Percentiles rank a stretch among this genome's conserved stretches.
phyloP scores from a whole-genome alignment of 2,113 vertebrate species.

The Varanus salvator region DNA sequence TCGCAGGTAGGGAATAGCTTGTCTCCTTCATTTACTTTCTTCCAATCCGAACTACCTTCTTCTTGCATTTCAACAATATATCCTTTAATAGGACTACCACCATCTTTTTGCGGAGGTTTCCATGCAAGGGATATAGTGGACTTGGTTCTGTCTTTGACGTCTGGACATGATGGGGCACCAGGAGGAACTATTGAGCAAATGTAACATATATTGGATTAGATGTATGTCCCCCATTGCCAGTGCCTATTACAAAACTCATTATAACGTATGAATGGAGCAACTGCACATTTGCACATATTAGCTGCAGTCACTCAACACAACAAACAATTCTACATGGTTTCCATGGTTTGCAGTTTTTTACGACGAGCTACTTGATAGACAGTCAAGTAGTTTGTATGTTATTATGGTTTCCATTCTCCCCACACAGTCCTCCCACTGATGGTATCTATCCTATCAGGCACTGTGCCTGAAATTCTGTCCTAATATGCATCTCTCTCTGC shows the following conservation, averaged over 20 bases:
- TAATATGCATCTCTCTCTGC: too few species aligned
- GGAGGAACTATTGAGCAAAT: slow-evolving; percentile 82
- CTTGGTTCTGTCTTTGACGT: slow-evolving; percentile 93
- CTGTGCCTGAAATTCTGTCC: too few species aligned
- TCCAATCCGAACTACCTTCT: slow-evolving; percentile 94
- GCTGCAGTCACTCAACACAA: too few species aligned
- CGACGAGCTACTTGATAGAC: too few species aligned
- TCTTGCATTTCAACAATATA: slow-evolving; percentile 98
- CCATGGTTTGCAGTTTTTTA: too few species aligned
- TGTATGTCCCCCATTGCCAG: not conserved
- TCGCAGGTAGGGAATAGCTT: slow-evolving; percentile 89
- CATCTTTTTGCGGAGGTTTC: slow-evolving; percentile 92
- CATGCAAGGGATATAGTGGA: slow-evolving; percentile 89
- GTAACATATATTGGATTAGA: slow-evolving; percentile 16
- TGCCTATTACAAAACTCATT: not conserved
- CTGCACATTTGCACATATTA: not conserved
- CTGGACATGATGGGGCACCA: slow-evolving; percentile 84
- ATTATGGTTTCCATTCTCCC: too few species aligned
- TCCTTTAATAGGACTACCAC: slow-evolving; percentile 93
- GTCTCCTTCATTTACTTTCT: slow-evolving; percentile 88
- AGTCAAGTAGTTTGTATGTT: too few species aligned
- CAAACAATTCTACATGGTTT: too few species aligned
- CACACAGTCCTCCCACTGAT: too few species aligned
- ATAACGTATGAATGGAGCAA: not conserved
- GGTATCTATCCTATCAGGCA: too few species aligned